Evolutionary conservation across 2,797 vertebrate genomes (phyloP), one percentile per base, ranked within the genome.

Genomic region (Anisognathus igniventris): DNA sequence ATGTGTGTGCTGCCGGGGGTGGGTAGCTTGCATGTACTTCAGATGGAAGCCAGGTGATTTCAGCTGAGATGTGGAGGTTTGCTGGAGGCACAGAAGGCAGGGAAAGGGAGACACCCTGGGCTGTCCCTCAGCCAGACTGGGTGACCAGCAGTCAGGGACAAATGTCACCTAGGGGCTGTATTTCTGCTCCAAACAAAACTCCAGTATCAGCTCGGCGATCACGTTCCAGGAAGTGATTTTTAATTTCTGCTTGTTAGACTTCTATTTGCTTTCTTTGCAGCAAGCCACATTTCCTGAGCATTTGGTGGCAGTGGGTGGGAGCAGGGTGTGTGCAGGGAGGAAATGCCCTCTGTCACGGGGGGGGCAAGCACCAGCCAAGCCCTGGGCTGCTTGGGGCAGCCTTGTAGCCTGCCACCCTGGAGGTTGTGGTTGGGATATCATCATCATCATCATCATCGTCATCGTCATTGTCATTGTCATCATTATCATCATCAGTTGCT

Each of bases 1-100:
- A 25, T 4, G 7, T 13, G 7, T 0, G 0, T 56, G 7, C 0
- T 4, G 12, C 58, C 3, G 4, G 47, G 25, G 54, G 22, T 2
- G 13, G 21, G 35, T 14, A 12, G 42, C 27, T 82, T 3, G 2
- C 14, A 12, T 1, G 12, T n/a, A 4, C 31, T 70, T 82, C 7
- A 37, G 28, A 5, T 22, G 22, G 62, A 78, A 61, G n/a, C 9
- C 42, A 23, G 37, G 35, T 61, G 20, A 77, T 71, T 71, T 74
- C 48, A 82, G 45, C 37, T 53, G 33, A 48, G 39, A 35, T 0
- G 1, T 4, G 2, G 6, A 42, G 40, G 25, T 45, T 91, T 93
- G 44, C 37, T 77, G 40, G 31, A 81, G 42, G 19, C 39, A 27
- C 1, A n/a, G 20, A 3, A 12, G 9, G 5, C 50, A 70, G 54